These are phyloP conservation scores for Stegana nigrithorax DNA, from an alignment of 2,888 invertebrate species.

Conservation along the genomic window DNA sequence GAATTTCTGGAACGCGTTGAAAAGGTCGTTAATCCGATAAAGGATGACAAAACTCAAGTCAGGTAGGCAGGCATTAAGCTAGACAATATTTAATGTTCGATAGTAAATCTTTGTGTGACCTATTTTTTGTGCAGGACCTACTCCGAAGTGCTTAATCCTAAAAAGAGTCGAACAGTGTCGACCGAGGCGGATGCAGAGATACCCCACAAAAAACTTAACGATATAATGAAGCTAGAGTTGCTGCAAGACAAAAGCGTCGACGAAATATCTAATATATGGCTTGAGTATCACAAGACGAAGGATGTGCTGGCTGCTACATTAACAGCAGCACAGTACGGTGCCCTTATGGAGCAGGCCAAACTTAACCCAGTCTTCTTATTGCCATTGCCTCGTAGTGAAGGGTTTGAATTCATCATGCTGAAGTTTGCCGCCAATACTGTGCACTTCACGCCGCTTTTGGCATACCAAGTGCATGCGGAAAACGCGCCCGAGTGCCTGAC, in stretches of 20 bases:
- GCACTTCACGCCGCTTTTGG: constrained; percentile 86
- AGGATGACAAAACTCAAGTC: constrained; percentile 56
- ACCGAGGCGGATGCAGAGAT: constrained; percentile 48
- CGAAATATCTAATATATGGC: constrained; percentile 83
- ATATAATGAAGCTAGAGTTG: constrained; percentile 83
- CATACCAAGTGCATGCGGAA: constrained; percentile 88
- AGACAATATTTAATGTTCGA: neutral
- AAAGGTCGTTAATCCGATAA: constrained; percentile 63
- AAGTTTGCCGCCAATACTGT: constrained; percentile 80
- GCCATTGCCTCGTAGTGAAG: constrained; percentile 83
- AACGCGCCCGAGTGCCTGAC: constrained; percentile 90
- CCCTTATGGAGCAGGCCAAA: constrained; percentile 72
- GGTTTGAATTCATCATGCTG: constrained; percentile 87
- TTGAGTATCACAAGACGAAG: constrained; percentile 82
- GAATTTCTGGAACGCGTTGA: constrained; percentile 78
- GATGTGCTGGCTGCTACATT: constrained; percentile 82
- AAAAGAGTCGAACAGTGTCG: constrained; percentile 66
- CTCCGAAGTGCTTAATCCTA: constrained; percentile 76
- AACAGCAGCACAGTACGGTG: constrained; percentile 73
- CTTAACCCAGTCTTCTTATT: constrained; percentile 80
- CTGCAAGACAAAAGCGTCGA: constrained; percentile 77
- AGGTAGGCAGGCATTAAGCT: constrained; percentile 40
- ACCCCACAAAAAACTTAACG: constrained; percentile 72
- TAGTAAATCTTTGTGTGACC: neutral
- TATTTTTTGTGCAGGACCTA: constrained; percentile 70